Evolutionary conservation across 2,797 vertebrate species (phyloP).

Genomic region (Botia almorhae): DNA sequence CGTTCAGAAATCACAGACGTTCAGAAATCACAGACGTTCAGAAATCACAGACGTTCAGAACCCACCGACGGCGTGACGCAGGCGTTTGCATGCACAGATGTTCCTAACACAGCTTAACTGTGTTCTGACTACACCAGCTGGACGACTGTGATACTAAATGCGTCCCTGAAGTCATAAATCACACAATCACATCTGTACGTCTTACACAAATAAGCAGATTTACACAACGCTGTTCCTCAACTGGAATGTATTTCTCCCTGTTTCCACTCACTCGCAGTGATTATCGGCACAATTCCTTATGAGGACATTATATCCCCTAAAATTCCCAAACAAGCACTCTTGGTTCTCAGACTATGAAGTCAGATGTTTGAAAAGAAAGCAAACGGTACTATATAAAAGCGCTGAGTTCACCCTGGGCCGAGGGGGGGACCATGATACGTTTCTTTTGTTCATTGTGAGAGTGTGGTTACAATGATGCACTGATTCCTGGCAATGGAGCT

Average conservation of each 20-base stretch:
- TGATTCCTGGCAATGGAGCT: neutral
- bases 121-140: neutral
- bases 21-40: too few relatives aligned
- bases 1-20: neutral
- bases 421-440: constrained; percentile 65
- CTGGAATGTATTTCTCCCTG: constrained; percentile 27
- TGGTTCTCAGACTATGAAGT: constrained; percentile 88
- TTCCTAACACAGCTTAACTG: neutral
- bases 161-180: constrained; percentile 22
- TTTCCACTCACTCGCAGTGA: too few relatives aligned
- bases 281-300: constrained; percentile 81
- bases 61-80: neutral
- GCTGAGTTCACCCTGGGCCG: constrained; percentile 17
- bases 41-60: too few relatives aligned
- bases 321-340: constrained; percentile 73
- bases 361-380: constrained; percentile 74
- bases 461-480: constrained; percentile 19
- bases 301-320: constrained; percentile 74
- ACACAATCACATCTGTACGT: constrained; percentile 24
- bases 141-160: constrained; percentile 6
- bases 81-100: too few relatives aligned
- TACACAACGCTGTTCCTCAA: constrained; percentile 14
- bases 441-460: constrained; percentile 24
- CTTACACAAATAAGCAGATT: constrained; percentile 21
- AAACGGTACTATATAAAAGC: constrained; percentile 28